Conservation (phyloP, 2,888 invertebrate species). For the Tenthredo amoena region DNA sequence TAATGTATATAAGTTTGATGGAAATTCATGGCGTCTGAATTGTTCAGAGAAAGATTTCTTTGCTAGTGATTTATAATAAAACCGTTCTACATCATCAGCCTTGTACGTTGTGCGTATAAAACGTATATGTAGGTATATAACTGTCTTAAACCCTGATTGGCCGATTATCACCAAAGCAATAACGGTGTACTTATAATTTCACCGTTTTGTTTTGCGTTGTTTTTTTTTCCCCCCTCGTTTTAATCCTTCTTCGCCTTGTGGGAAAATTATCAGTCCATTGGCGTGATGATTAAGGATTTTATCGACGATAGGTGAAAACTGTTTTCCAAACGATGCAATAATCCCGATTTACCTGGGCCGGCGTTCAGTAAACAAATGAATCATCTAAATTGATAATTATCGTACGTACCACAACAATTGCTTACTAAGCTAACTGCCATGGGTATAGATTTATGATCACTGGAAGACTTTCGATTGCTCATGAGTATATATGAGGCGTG, state of each 20-base stretch:
- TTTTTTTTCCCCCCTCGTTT: neutral
- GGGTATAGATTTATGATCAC: neutral
- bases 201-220: neutral
- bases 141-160: neutral
- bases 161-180: neutral
- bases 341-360: neutral
- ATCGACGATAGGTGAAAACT: neutral
- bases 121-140: neutral
- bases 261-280: neutral
- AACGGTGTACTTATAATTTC: neutral
- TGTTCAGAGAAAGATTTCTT: neutral
- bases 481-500: neutral
- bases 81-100: neutral
- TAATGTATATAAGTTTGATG: neutral
- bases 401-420: neutral
- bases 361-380: constrained; percentile 4
- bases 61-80: neutral
- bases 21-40: neutral
- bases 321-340: constrained; percentile 15
- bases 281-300: constrained; percentile 25
- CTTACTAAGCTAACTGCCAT: neutral
- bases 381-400: neutral
- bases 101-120: neutral
- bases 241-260: neutral
- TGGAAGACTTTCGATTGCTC: neutral